Evolutionary conservation across 2,888 invertebrate species (phyloP), one percentile per base, ranked within the genome.

Genomic region (Dichetophora obliterata): DNA sequence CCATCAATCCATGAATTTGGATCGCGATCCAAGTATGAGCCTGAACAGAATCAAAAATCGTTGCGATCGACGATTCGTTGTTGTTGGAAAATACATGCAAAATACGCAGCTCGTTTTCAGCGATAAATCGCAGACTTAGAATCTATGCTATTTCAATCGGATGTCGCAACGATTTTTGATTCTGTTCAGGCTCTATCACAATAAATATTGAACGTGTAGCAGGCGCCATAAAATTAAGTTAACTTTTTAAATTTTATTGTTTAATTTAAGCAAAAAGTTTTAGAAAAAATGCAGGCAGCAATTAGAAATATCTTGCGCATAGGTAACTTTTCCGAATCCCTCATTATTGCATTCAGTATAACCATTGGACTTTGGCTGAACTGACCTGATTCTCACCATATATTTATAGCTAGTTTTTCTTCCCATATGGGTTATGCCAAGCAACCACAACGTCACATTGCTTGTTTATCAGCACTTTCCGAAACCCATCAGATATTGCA

Each of bases 401-500:
- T 52, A n/a, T n/a, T 24, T 5, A 16, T 22, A 74, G 74, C 54
- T 34, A 48, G 22, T 24, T 22, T 37, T 9, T 5, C 34, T 31
- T 31, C 34, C 2, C 65, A 37, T 16, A n/a, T 74, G 52, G 48
- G 48, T 14, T 6, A 27, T 1, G 24, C 59, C 5, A 6, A 14
- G 3, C 14, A 27, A 11, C 43, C 59, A 5, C 71, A 77, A 0
- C 81, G 93, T 85, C 90, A 91, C 76, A 94, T 95, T 82, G 94
- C 94, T 34, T 93, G 93, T 0, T 86, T 95, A 11, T 90, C 93
- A 5, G 91, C 94, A 0, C 89, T 98, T 24, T 92, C 97, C 0
- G 98, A 98, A 81, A 97, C 96, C 0, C 96, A 98, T 89, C 94
- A 95, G 88, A 96, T 98, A 95, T 91, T 98, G 0, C 93, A 95